Percentiles rank a stretch among this genome's conserved stretches.
Evolutionary conservation across 2,888 invertebrate genomes (phyloP).

Genomic region (Patella caerulea): DNA sequence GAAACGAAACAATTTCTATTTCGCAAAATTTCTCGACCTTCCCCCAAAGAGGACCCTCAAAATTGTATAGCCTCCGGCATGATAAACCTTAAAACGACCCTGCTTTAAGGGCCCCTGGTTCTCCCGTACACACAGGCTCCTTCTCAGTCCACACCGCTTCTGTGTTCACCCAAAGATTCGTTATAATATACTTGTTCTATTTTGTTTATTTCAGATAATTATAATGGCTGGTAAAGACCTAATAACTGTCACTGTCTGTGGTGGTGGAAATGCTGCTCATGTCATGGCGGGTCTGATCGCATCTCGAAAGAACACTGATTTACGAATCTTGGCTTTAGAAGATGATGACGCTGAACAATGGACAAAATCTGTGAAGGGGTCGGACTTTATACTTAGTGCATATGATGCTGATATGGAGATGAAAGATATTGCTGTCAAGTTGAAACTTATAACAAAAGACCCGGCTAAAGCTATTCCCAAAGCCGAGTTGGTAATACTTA

Average conservation of each 20-base stretch:
- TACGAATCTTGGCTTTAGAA: slow-evolving; percentile 52
- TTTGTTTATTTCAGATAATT: no score
- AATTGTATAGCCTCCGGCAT: no score
- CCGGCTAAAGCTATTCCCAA: slow-evolving; percentile 48
- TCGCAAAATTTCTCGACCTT: no score
- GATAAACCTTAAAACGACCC: no score
- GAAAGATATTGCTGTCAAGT: slow-evolving; percentile 27
- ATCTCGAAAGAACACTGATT: slow-evolving; percentile 43
- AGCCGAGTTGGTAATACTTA: slow-evolving; percentile 53
- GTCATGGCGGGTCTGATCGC: slow-evolving; percentile 52
- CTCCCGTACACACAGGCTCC: no score
- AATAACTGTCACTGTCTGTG: slow-evolving; percentile 41
- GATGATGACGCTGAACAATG: slow-evolving; percentile 58
- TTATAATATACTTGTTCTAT: no score
- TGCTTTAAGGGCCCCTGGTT: no score
- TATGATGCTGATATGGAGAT: slow-evolving; percentile 22
- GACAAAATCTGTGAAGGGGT: slow-evolving; percentile 41
- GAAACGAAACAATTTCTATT: no score
- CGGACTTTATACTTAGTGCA: slow-evolving; percentile 38
- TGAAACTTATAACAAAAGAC: slow-evolving; percentile 45
- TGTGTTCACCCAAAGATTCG: no score
- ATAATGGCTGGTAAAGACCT: background rate
- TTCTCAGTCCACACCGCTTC: no score
- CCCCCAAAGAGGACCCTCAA: no score
- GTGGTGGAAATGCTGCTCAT: slow-evolving; percentile 64